phyloP scores from a whole-genome alignment of 2,797 vertebrate genomes.

The Platalea minor region DNA sequence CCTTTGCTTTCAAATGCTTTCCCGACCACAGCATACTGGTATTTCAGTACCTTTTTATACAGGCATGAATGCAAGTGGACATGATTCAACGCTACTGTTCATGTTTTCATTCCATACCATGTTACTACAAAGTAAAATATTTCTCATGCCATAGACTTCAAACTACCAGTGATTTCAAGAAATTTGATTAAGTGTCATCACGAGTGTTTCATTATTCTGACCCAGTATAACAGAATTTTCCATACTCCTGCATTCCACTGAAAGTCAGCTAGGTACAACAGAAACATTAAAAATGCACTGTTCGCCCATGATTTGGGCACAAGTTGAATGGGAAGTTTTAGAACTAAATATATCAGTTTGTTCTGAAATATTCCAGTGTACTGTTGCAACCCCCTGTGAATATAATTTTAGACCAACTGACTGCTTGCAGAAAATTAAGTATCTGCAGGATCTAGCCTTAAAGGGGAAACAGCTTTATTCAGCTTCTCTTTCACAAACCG shows the following conservation, averaged over 20 bases:
- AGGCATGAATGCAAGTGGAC: neutral
- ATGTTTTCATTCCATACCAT: neutral
- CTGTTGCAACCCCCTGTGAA: neutral
- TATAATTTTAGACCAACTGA: neutral
- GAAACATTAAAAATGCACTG: accelerated
- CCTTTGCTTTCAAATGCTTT: neutral
- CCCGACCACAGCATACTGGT: neutral
- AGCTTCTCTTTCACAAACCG: neutral
- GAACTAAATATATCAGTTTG: neutral
- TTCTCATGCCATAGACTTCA: neutral
- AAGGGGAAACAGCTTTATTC: neutral
- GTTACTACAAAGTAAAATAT: neutral
- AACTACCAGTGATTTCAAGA: neutral
- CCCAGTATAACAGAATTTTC: neutral
- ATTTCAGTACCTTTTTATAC: neutral
- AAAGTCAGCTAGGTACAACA: neutral
- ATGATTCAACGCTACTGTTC: neutral
- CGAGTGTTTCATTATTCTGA: neutral
- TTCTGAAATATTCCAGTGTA: neutral
- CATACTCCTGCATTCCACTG: neutral
- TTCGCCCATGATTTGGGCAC: neutral
- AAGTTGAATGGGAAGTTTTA: neutral
- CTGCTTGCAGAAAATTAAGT: neutral
- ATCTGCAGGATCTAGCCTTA: neutral
- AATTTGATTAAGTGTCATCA: neutral